Evolutionary conservation across 2,888 invertebrate species (phyloP), one percentile per base, ranked within the genome.

Genomic region (Noctua pronuba): DNA sequence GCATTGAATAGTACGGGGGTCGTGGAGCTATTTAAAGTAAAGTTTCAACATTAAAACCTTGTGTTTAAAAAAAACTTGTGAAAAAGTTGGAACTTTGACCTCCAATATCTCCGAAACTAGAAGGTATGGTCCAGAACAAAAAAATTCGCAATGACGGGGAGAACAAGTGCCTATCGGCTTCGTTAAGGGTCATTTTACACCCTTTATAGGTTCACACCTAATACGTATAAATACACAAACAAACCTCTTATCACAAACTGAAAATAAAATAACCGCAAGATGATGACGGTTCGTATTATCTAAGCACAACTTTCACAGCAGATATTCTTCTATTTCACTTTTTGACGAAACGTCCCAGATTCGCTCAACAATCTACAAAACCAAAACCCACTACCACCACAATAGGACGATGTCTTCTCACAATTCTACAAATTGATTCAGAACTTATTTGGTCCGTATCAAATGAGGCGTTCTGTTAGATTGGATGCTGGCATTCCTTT

Each of bases 351-450:
- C 41, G 0, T 41, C 2, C 35, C 13, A 21, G 21, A 35, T 46
- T 16, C 5, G 1, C 8, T 67, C 11, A 5, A n/a, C 41, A 41
- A 38, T 41, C 41, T 41, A 41, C 41, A 1, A 44, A 13, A 38
- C 5, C 38, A 18, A n/a, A 67, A 77, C n/a, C 41, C 18, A 76
- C 88, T 88, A 85, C 69, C 7, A 55, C 46, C 71, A 79, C 75
- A 79, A 90, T 86, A 86, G 88, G 88, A 89, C 88, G 76, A 80
- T 89, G 85, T 88, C 90, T 89, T 91, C 89, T 90, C 86, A 82
- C 87, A 92, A 91, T 93, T 89, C 88, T 84, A 91, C 91, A 93
- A 94, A 95, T 94, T 94, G 94, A 94, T 94, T 94, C 90, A 88
- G 84, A 92, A 91, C 90, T 88, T 90, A 90, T 92, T 91, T 90